These are phyloP conservation scores for Scaptomyza cyrtandrae DNA, from an alignment of 2,888 invertebrate genomes.

Conservation along the genomic window DNA sequence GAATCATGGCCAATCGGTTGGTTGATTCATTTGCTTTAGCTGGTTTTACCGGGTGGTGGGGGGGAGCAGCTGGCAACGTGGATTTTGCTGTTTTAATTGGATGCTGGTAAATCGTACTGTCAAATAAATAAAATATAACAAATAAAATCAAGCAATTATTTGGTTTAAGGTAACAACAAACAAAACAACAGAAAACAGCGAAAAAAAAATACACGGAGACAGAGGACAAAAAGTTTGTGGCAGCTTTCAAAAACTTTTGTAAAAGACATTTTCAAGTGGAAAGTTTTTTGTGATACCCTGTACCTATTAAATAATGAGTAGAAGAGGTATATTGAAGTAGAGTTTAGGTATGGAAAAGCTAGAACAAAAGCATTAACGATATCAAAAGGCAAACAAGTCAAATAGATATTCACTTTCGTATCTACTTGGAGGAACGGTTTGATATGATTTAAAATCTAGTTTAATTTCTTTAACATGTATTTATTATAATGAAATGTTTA, in stretches of 20 bases:
- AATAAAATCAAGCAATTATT: slow-evolving; percentile 35
- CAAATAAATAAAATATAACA: slow-evolving; percentile 55
- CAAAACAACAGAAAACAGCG: background rate
- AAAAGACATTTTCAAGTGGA: slow-evolving; percentile 73
- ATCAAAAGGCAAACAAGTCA: too few relatives aligned
- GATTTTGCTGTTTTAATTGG: slow-evolving; percentile 57
- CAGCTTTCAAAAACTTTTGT: slow-evolving; percentile 58
- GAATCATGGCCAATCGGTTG: slow-evolving; percentile 47
- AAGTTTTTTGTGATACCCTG: slow-evolving; percentile 49
- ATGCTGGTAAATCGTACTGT: slow-evolving; percentile 36
- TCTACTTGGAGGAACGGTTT: too few relatives aligned
- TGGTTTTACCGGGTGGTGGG: slow-evolving; percentile 4
- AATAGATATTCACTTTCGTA: too few relatives aligned
- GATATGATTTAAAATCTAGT: too few relatives aligned
- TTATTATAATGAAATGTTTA: background rate
- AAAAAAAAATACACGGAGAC: background rate
- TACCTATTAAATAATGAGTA: background rate
- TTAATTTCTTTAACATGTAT: too few relatives aligned
- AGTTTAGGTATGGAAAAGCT: background rate
- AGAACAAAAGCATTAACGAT: background rate
- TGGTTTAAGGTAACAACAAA: slow-evolving; percentile 21
- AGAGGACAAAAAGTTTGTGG: slow-evolving; percentile 35
- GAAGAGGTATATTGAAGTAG: background rate
- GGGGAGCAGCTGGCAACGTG: slow-evolving; percentile 46
- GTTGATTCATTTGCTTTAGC: slow-evolving; percentile 5